Base-by-base conservation (phyloP, 2,113 vertebrate species). In the Cyphomyrus discorhynchus region DNA sequence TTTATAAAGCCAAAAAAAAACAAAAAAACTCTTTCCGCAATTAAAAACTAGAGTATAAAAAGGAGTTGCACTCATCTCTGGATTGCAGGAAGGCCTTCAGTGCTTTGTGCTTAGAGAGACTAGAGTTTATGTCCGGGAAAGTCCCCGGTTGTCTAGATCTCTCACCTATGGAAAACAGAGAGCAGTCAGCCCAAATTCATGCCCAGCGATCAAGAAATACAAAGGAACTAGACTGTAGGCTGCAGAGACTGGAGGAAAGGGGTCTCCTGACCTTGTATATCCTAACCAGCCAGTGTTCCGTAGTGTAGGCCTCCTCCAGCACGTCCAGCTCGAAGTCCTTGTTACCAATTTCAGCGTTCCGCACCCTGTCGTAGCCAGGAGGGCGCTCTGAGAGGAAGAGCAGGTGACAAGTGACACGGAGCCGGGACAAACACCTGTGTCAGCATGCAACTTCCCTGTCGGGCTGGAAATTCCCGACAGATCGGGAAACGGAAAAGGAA, bases 291-390 rank as follows among this genome's bases (percentile, higher is more conserved):
- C 98, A 99, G 88, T 99, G 98, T 93, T 99, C 98, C 94, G 98
- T 99, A 70, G 98, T 99, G 91, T 99, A 99, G 0, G 98, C 98
- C 94, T 99, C 98, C 93, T 99, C 98, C 92, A 99, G 92, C 77
- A 99, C 98, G 0, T 99, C 98, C 93, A 99, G 97, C 91, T 99
- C 98, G 86, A 99, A 99, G 94, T 99, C 98, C 95, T 99, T 99
- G 96, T 99, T 99, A 46, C 98, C 98, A 13, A 99, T 99, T 92
- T 99, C 98, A 0, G 98, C 98, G 0, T 99, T 99, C 92, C 98
- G 96, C 92, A 99, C 98, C 35, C 98, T 93, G 95, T 99, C 98
- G 5, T 99, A 99, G 90, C 98, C 98, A 11, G 98, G 98, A 1
- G 98, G 98, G n/a, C 98, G 97, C 94, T 99, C 98, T 99, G 91